Conservation (phyloP, 2,888 invertebrate species). For the Sminthurinus aureus region DNA sequence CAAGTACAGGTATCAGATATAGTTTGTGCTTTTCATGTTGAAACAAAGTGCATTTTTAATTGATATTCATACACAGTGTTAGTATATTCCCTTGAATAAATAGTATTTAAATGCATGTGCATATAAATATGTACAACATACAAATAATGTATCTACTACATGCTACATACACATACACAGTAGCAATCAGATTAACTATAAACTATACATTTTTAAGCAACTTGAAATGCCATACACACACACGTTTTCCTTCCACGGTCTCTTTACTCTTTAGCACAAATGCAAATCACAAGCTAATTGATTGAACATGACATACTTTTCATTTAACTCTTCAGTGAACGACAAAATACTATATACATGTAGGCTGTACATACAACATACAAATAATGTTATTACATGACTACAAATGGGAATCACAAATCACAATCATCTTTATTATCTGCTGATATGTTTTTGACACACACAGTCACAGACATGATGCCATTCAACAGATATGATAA, state of each 20-base stretch:
- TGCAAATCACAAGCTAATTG: background rate
- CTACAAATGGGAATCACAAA: too few species aligned
- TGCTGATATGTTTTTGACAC: too few species aligned
- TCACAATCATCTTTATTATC: too few species aligned
- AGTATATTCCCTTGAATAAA: background rate
- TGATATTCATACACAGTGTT: too few species aligned
- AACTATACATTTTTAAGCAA: background rate
- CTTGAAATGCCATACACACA: background rate
- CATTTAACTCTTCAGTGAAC: background rate
- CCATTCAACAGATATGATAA: too few species aligned
- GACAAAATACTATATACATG: too few species aligned
- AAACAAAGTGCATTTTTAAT: too few species aligned
- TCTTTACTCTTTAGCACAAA: background rate
- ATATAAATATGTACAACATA: background rate
- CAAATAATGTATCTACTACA: background rate
- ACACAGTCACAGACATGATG: too few species aligned
- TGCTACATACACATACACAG: background rate
- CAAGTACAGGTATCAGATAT: too few species aligned
- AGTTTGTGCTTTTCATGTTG: too few species aligned
- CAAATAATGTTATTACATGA: too few species aligned
- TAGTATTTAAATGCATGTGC: background rate
- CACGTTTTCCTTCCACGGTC: background rate
- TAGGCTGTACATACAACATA: too few species aligned
- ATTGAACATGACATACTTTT: constrained; percentile 17
- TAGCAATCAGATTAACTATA: background rate